phyloP scores from a whole-genome alignment of 2,888 invertebrate genomes.

The Cactoblastis cactorum region DNA sequence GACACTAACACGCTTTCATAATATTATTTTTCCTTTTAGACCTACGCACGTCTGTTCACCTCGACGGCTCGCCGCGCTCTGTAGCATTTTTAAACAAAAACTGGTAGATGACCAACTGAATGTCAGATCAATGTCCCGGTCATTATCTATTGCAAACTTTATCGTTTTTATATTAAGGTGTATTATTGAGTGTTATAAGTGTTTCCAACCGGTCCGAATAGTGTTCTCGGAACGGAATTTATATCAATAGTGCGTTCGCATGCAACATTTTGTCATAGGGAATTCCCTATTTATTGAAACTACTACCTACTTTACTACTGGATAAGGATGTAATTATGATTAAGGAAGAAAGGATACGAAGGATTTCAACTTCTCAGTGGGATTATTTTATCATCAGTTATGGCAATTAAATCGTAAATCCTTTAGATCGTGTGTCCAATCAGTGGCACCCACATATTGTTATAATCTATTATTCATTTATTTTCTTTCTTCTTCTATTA shows the following conservation, averaged over 20 bases:
- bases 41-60: background rate
- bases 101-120: background rate
- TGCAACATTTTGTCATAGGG: background rate
- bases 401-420: too few relatives aligned
- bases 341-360: background rate
- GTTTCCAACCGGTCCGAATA: background rate
- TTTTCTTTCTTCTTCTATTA: too few relatives aligned
- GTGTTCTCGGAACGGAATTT: background rate
- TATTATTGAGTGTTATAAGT: background rate
- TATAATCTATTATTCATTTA: too few relatives aligned
- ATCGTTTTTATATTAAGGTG: background rate
- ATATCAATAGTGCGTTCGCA: background rate
- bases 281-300: background rate
- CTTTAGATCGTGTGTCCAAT: too few relatives aligned
- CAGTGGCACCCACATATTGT: too few relatives aligned
- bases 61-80: constrained; percentile 1
- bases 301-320: background rate
- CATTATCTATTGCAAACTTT: background rate
- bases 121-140: background rate
- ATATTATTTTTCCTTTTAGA: background rate
- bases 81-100: background rate
- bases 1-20: background rate
- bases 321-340: background rate
- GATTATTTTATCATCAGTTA: background rate
- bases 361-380: background rate